Evolutionary conservation across 2,113 vertebrate genomes (phyloP).

Genomic region (Rhynchopsitta pachyrhyncha): DNA sequence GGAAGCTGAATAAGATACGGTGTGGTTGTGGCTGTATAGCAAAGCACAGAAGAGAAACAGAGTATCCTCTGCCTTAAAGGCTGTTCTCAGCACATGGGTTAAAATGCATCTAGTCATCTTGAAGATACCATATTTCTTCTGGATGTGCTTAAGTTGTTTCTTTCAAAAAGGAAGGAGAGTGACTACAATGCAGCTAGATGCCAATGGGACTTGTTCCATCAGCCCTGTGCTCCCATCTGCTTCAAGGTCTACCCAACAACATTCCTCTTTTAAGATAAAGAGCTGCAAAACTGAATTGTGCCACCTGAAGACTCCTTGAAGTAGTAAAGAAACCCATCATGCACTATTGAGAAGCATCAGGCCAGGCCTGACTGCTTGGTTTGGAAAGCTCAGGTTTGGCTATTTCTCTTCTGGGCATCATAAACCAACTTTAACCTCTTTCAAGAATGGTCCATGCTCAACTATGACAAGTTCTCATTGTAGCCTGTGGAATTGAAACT

Average conservation of each 20-base stretch:
- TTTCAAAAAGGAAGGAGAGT: not conserved
- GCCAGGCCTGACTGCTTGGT: not conserved
- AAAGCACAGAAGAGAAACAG: not conserved
- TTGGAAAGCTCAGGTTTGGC: not conserved
- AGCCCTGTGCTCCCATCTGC: not conserved
- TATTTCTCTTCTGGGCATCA: not conserved
- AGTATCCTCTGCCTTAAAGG: not conserved
- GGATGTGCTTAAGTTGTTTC: not conserved
- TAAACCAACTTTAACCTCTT: not conserved
- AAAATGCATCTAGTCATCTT: not conserved
- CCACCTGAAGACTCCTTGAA: not conserved
- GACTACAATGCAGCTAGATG: not conserved
- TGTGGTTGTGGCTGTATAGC: not conserved
- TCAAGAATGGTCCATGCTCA: not conserved
- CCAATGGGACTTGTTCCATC: fast-evolving
- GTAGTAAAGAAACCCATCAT: not conserved
- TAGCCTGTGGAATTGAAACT: not conserved
- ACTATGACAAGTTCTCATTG: not conserved
- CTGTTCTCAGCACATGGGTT: not conserved
- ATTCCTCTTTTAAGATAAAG: not conserved
- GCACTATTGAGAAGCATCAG: fast-evolving
- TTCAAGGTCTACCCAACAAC: not conserved
- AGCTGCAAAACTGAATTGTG: not conserved
- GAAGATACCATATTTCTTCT: not conserved
- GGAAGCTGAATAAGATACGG: not conserved